Conservation (phyloP, 2,888 invertebrate genomes). For the Drosophila mimica region DNA sequence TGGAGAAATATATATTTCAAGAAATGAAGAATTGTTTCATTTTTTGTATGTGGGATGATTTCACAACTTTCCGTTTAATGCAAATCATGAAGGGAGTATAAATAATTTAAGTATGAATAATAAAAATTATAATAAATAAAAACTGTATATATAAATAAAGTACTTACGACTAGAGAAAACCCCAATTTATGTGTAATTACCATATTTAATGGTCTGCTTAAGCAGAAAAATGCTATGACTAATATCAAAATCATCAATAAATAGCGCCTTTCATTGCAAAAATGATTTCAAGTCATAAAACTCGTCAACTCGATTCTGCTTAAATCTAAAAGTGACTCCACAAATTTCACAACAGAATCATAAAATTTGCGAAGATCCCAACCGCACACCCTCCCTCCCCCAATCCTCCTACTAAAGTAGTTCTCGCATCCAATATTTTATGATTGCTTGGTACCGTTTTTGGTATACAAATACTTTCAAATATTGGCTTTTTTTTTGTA, state of each 20-base stretch:
- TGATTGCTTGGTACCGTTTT: conserved; percentile 1
- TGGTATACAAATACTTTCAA: neutral
- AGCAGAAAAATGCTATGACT: neutral
- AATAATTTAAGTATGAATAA: neutral
- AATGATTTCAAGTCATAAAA: conserved; percentile 1
- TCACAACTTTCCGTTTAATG: neutral
- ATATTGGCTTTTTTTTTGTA: neutral
- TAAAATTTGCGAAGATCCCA: neutral
- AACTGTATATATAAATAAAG: neutral
- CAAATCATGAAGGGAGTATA: neutral
- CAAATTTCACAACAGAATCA: conserved; percentile 12
- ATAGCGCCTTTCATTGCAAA: neutral
- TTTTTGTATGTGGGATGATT: neutral
- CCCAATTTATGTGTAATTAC: neutral
- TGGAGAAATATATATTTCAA: neutral
- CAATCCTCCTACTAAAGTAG: neutral
- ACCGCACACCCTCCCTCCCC: neutral
- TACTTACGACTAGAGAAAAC: neutral
- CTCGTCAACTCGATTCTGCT: neutral
- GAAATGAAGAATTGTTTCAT: neutral
- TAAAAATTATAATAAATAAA: too few relatives aligned
- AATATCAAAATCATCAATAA: neutral
- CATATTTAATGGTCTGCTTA: neutral
- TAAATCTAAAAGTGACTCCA: neutral
- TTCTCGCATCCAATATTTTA: neutral